Base-by-base conservation (phyloP, 2,888 invertebrate genomes). In the Frankliniella fusca region DNA sequence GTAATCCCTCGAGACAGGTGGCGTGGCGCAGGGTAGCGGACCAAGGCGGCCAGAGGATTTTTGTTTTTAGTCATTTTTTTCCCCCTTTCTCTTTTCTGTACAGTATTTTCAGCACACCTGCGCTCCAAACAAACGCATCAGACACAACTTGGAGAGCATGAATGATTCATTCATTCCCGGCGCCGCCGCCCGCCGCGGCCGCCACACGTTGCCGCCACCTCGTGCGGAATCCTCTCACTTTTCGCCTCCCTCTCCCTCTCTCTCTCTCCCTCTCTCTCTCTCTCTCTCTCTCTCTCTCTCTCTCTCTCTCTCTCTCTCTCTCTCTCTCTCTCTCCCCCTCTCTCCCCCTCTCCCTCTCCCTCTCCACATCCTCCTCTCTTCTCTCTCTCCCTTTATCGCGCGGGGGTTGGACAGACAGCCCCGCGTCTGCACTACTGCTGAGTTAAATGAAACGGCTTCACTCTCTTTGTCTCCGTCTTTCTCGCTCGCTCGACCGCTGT, bases 251-350 rank as follows among this genome's bases (percentile, higher is more conserved):
- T 12, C 10, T 54, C 54, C 15, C 54, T 54, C 54, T 54, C 54
- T 54, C 54, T 54, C 54, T 54, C 54, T 54, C 54, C 15, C 54
- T 54, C 54, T 54, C 54, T 54, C 54, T 54, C 54, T 54, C 54
- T 54, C 54, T 54, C 54, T 54, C 54, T 54, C 54, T 54, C 54
- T 54, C 54, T 54, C 54, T 12, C 54, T 54, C 54, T 54, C 54
- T 54, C 54, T 54, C 54, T 54, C 54, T 54, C 54, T 54, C 54
- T 54, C 54, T 54, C 54, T 54, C 54, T 54, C 54, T 54, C 54
- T 54, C 54, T 54, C 54, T 54, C 54, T 54, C 54, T 54, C 54
- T 7, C 54, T 7, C 54, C 18, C 54, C 18, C 54, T 7, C 7
- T 54, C 54, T 7, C 54, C 8, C 54, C 1, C 18, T 20, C 18